Base-by-base conservation (phyloP, 2,113 vertebrate genomes). In the Oreotrochilus melanogaster region DNA sequence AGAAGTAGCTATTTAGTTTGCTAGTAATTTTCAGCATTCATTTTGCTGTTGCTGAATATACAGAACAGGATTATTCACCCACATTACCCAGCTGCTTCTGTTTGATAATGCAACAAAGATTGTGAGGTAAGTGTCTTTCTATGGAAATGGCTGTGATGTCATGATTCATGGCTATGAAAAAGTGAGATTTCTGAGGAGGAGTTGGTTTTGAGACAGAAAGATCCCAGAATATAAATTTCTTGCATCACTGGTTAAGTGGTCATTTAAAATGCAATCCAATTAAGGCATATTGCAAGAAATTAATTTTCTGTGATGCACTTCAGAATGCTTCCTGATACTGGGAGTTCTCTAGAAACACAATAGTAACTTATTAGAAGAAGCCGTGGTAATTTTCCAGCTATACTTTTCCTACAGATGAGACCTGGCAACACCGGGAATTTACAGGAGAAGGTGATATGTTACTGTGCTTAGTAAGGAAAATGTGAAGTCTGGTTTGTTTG, bases 1-100 rank as follows among this genome's bases (percentile, higher is more conserved):
- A 96, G 96, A 96, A 96, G 78, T n/a, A 96, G 95, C 94, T 96
- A 97, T 97, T 96, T 88, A 83, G 89, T 96, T 95, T 86, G 80
- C 66, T 90, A 78, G 95, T 51, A 95, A 97, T 97, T 97, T 97
- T 95, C 27, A 4, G 93, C 83, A 95, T 95, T 96, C 89, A 96
- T 96, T 94, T 96, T 94, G 88, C 85, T 88, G 21, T 88, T 96
- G 95, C 95, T 96, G 93, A 96, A 92, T 92, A 80, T 80, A 92
- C 75, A 88, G 92, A 97, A 90, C 60, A 88, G 60, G 67, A 91
- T 96, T 90, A 95, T 97, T 97, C 96, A 97, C 71, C 87, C 89
- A 88, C 96, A 94, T 93, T 89, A 89, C 81, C 92, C 94, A 97
- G 92, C 94, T 96, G 94, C 92, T 97, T 92, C 95, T 96, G 75